Evolutionary conservation across 2,888 invertebrate genomes (phyloP).

Genomic region (Thumatha senex): DNA sequence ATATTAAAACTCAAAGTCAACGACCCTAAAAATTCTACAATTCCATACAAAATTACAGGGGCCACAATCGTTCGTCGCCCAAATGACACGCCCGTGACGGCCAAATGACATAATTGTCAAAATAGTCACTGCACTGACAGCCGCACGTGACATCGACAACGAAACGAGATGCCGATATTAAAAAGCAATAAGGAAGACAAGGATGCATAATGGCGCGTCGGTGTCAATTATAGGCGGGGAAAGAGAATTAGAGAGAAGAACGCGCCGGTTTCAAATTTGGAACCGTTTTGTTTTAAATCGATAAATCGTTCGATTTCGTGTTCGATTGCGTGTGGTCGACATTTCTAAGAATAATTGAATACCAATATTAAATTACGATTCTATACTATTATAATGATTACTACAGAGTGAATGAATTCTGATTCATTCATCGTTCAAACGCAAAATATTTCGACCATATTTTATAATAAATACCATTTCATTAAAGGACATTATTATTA

Average conservation of each 20-base stretch:
- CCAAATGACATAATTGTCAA: conserved; percentile 84
- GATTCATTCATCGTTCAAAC: conserved; percentile 59
- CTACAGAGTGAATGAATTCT: conserved; percentile 59
- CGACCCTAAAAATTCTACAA: conserved; percentile 73
- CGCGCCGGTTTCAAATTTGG: conserved; percentile 78
- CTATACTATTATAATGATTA: conserved; percentile 73
- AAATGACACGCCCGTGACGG: conserved; percentile 80
- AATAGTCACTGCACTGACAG: conserved; percentile 79
- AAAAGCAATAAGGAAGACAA: conserved; percentile 31
- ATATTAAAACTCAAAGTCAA: conserved; percentile 61
- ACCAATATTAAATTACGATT: conserved; percentile 71
- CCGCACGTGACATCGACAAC: conserved; percentile 75
- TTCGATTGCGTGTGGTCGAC: conserved; percentile 79
- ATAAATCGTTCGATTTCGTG: conserved; percentile 79
- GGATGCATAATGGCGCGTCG: conserved; percentile 68
- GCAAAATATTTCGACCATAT: conserved; percentile 62
- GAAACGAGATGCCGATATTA: conserved; percentile 50
- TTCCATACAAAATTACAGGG: conserved; percentile 78
- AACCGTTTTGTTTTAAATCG: conserved; percentile 81
- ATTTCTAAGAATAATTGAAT: conserved; percentile 78
- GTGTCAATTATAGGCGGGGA: conserved; percentile 82
- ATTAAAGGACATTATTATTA: conserved; percentile 56
- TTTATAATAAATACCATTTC: conserved; percentile 69
- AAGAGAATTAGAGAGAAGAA: conserved; percentile 79
- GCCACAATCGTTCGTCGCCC: conserved; percentile 77